Percentiles rank a stretch among this genome's conserved stretches.
Evolutionary conservation across 2,888 invertebrate genomes (phyloP).

Genomic region (Oscheius myriophilus): DNA sequence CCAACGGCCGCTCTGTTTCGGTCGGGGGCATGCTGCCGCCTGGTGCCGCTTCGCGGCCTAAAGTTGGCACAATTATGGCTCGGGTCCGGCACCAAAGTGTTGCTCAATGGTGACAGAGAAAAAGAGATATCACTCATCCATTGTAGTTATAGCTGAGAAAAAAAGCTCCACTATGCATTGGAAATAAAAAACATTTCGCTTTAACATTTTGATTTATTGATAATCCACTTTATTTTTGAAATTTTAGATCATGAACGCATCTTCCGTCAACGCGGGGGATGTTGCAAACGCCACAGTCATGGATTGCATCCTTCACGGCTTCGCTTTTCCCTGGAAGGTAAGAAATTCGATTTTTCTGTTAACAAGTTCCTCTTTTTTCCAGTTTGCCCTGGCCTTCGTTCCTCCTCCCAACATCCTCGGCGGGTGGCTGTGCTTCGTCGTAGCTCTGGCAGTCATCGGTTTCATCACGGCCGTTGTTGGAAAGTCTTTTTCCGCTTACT

Average conservation of each 20-base stretch:
- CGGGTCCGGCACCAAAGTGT: too few relatives aligned
- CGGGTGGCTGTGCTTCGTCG: conserved; percentile 76
- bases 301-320: conserved; percentile 76
- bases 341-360: not conserved
- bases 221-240: not conserved
- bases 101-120: too few relatives aligned
- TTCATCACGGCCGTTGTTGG: conserved; percentile 76
- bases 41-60: too few relatives aligned
- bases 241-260: conserved; percentile 75
- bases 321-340: conserved; percentile 57
- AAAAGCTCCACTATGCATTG: too few relatives aligned
- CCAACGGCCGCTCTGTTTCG: too few relatives aligned
- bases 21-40: too few relatives aligned
- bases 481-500: too few relatives aligned
- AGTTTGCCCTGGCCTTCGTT: conserved; percentile 74
- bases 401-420: conserved; percentile 76
- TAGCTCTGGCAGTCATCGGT: conserved; percentile 75
- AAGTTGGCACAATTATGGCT: too few relatives aligned
- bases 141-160: too few relatives aligned
- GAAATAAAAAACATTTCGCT: too few relatives aligned
- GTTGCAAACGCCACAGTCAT: conserved; percentile 74
- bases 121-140: too few relatives aligned
- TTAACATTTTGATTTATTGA: too few relatives aligned
- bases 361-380: conserved; percentile 6
- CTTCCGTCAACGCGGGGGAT: conserved; percentile 77